Evolutionary conservation across 2,888 invertebrate species (phyloP).

Genomic region (Phyllotreta cruciferae): DNA sequence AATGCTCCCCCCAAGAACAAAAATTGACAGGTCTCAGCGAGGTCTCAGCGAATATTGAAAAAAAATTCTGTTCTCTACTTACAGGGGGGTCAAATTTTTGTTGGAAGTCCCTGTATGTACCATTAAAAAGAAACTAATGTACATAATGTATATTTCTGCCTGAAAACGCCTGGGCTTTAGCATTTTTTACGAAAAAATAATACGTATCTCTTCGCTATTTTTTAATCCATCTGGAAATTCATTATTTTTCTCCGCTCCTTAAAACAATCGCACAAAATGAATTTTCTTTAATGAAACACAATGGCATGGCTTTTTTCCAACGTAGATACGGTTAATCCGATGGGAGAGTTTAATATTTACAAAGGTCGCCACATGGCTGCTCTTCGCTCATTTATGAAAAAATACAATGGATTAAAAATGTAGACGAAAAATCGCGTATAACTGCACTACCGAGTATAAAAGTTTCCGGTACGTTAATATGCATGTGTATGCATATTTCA

Average conservation of each 20-base stretch:
- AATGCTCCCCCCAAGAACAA: no score
- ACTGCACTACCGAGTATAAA: slow-evolving; percentile 30
- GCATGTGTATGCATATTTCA: slow-evolving; percentile 9
- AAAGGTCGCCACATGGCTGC: slow-evolving; percentile 32
- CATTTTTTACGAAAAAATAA: no score
- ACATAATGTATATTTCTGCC: no score
- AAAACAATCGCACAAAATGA: slow-evolving; percentile 26
- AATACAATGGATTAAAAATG: slow-evolving; percentile 38
- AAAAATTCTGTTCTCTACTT: no score
- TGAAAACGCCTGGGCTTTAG: no score
- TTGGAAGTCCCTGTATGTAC: no score
- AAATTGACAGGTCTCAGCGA: no score
- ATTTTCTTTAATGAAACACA: slow-evolving; percentile 28
- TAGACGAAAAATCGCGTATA: slow-evolving; percentile 38
- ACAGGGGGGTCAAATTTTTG: no score
- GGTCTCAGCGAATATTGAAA: no score
- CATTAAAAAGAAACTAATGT: no score
- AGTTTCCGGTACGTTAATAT: slow-evolving; percentile 26
- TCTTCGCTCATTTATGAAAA: slow-evolving; percentile 37
- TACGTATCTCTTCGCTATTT: no score
- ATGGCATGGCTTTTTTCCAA: slow-evolving; percentile 16
- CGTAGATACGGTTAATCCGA: slow-evolving; percentile 12
- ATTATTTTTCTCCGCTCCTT: slow-evolving; percentile 12
- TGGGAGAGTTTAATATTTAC: slow-evolving; percentile 36
- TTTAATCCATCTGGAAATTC: background rate